These are phyloP conservation scores for Diplogasteroides magnus DNA, from an alignment of 1,140 invertebrate genomes.

Conservation along the genomic window DNA sequence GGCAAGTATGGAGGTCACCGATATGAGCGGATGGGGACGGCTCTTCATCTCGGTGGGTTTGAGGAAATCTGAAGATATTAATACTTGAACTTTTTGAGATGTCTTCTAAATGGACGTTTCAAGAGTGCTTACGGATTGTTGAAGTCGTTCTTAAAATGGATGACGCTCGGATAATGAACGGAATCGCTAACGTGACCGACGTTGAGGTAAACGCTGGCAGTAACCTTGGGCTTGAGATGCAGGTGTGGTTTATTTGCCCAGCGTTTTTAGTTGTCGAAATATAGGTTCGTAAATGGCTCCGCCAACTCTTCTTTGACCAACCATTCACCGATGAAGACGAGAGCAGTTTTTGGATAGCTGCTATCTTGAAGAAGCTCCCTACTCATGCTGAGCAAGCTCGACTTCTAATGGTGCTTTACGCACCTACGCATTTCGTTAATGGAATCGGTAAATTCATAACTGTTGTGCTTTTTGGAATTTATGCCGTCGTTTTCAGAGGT, in stretches of 20 bases:
- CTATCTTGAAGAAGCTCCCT: not conserved
- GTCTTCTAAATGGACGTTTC: not conserved
- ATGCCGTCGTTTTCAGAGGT: not conserved
- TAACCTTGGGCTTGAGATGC: too few species aligned
- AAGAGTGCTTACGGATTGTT: too few species aligned
- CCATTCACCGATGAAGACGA: not conserved
- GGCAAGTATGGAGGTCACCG: not conserved
- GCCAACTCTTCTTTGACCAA: not conserved
- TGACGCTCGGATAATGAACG: not conserved
- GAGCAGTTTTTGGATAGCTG: not conserved
- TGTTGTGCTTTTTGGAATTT: not conserved
- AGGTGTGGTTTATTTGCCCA: not conserved
- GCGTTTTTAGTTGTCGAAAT: not conserved
- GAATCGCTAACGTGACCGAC: not conserved
- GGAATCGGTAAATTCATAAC: too few species aligned
- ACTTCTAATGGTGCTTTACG: not conserved
- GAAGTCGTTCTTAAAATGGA: too few species aligned
- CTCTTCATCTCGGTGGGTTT: not conserved
- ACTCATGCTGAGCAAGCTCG: not conserved
- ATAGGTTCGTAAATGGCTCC: not conserved
- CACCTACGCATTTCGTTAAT: not conserved
- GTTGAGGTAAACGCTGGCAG: not conserved
- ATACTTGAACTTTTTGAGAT: conserved; percentile 3
- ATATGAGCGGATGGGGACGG: not conserved
- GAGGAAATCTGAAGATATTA: not conserved